Evolutionary conservation across 92 coral and sea anemone genomes (phyloP).

Genomic region (Isaurus tuberculatus): DNA sequence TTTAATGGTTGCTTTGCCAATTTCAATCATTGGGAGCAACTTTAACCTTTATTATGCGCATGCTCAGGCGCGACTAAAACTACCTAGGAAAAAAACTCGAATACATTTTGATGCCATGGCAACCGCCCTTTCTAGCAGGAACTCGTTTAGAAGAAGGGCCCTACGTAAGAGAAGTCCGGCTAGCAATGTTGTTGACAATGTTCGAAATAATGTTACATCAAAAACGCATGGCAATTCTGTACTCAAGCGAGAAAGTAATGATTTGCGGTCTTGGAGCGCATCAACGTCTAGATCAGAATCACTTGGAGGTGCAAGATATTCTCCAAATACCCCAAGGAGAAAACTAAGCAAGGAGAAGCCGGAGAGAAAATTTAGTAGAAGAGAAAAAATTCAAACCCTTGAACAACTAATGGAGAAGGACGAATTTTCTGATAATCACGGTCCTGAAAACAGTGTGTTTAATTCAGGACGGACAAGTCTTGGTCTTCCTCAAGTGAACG

Average conservation of each 20-base stretch:
- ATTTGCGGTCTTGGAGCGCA: conserved; percentile 48
- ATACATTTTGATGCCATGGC: conserved; percentile 76
- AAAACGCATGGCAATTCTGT: background rate
- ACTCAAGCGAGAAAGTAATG: conserved; percentile 22
- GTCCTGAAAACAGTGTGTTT: background rate
- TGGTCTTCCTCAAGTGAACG: conserved; percentile 4
- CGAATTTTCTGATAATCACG: conserved; percentile 53
- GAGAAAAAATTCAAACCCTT: conserved; percentile 68
- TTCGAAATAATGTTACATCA: background rate
- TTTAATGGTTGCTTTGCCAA: conserved; percentile 85
- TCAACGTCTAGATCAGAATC: conserved; percentile 49
- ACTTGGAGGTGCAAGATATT: background rate
- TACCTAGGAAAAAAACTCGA: conserved; percentile 72
- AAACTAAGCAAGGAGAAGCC: conserved; percentile 46
- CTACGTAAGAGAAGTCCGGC: conserved; percentile 68
- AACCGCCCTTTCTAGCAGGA: conserved; percentile 70
- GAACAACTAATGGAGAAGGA: conserved; percentile 83
- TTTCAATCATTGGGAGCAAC: conserved; percentile 91
- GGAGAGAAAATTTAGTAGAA: conserved; percentile 66
- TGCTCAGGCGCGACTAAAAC: conserved; percentile 87
- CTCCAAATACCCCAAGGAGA: conserved; percentile 47
- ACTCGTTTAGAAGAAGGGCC: conserved; percentile 62
- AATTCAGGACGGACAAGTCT: conserved; percentile 9
- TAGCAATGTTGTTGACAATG: conserved; percentile 19
- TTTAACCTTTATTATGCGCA: conserved; percentile 87